Evolutionary conservation across 2,113 vertebrate species (phyloP).

Genomic region (Synchiropus splendidus): DNA sequence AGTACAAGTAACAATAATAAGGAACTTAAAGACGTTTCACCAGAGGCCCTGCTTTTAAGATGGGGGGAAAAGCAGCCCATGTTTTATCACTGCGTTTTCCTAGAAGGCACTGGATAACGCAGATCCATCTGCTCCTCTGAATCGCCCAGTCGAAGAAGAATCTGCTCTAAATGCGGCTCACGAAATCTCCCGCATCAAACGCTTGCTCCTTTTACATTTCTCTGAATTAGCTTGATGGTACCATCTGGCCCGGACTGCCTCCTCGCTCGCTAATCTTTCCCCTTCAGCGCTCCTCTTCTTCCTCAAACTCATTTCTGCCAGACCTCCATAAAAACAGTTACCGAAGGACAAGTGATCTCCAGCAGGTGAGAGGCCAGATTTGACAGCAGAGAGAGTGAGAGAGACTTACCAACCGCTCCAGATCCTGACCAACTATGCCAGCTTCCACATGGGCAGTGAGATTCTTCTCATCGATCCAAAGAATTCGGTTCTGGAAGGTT

Average conservation of each 20-base stretch:
- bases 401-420: conserved; percentile 84
- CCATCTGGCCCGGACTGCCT: conserved; percentile 84
- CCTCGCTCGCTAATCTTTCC: conserved; percentile 68
- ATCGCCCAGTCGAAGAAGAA: conserved; percentile 54
- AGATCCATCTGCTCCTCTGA: conserved; percentile 79
- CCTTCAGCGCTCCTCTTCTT: conserved; percentile 45
- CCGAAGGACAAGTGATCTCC: conserved; percentile 25
- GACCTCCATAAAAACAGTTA: conserved; percentile 23
- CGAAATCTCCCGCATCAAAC: conserved; percentile 75
- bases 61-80: conserved; percentile 15
- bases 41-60: conserved; percentile 19
- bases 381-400: neutral
- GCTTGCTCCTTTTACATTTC: conserved; percentile 79
- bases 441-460: conserved; percentile 89
- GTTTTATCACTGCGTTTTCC: conserved; percentile 64
- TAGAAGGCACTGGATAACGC: conserved; percentile 78
- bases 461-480: conserved; percentile 98
- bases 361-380: conserved; percentile 2
- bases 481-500: conserved; percentile 80
- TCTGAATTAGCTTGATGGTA: conserved; percentile 81
- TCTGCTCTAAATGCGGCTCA: conserved; percentile 76
- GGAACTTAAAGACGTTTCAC: conserved; percentile 22
- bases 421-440: conserved; percentile 91
- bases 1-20: conserved; percentile 12
- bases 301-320: conserved; percentile 19